Percentiles rank a stretch among this genome's conserved stretches.
Conservation (phyloP, 2,113 vertebrate genomes). For the Rhabdomys dilectus region DNA sequence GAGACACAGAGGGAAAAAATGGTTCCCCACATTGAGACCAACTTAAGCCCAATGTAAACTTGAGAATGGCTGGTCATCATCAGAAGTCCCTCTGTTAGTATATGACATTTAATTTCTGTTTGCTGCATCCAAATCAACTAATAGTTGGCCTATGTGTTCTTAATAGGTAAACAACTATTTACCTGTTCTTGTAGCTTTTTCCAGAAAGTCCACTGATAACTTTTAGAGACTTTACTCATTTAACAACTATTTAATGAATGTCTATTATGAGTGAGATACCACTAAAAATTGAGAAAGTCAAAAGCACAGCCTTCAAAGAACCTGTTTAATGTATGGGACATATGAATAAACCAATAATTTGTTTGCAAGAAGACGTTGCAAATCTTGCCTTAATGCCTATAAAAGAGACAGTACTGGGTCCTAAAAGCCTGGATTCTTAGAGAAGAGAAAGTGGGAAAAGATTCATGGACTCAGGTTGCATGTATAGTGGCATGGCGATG, state of each 20-base stretch:
- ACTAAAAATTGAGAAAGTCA: not conserved
- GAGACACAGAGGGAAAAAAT: not conserved
- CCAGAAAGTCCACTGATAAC: not conserved
- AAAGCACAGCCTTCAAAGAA: not conserved
- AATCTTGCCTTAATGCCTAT: not conserved
- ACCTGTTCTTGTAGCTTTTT: not conserved
- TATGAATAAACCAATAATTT: not conserved
- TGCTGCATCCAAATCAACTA: not conserved
- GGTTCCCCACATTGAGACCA: not conserved
- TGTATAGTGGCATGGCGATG: rapidly evolving
- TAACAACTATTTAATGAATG: not conserved
- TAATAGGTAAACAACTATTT: not conserved
- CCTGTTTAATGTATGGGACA: not conserved
- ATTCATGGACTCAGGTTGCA: not conserved
- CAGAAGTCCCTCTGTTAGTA: not conserved
- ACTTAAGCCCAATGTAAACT: not conserved
- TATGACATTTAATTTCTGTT: not conserved
- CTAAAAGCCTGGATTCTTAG: not conserved
- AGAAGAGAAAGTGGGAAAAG: not conserved
- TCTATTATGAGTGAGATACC: not conserved
- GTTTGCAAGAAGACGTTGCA: not conserved
- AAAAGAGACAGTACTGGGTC: not conserved
- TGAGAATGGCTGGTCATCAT: not conserved
- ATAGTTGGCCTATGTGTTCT: not conserved
- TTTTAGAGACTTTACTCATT: not conserved